Base-by-base conservation (phyloP, 2,888 invertebrate genomes). In the Oscheius sp. region DNA sequence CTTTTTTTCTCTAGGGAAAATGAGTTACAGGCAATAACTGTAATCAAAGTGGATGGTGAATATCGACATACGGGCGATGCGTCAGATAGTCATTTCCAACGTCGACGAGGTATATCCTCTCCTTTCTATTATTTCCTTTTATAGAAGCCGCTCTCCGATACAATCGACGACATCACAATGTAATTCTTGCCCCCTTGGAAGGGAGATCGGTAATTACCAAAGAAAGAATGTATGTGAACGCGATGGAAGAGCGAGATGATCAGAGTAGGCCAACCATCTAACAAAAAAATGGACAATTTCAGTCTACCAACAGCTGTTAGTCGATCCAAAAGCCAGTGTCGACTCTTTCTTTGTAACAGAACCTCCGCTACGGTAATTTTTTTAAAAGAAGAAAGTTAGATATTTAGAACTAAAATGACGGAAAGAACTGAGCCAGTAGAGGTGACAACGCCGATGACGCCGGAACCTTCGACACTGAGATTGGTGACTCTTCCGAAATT, bases 261-360 rank as follows among this genome's bases (percentile, higher is more conserved):
- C 9, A 23, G 35, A 69, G 69, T 69, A 9, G 55, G 49, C 49
- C 45, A 13, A 13, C 21, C 49, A 18, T 13, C n/a, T 49, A 18
- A 7, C 21, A 16, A 13, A 5, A 13, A 35, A 6, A 35, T 35
- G 35, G 35, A 35, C 9, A 35, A 9, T 66, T 56, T 43, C 69
- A 78, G 79, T 79, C 12, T 79, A 81, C 49, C 75, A 79, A 25
- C 59, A 72, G 0, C 70, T 81, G 63, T 21, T 76, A 43, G 73
- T 71, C 23, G 75, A 76, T 23, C 72, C 76, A 25, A 79, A 77
- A n/a, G 63, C 72, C 9, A 69, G 71, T 35, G 77, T 81, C n/a
- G 83, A 83, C 69, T 73, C 81, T 13, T 78, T 80, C 68, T 83
- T 80, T 70, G 83, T 83, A 29, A 83, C 83, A 12, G 64, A 76